Base-by-base conservation (phyloP, 2,888 invertebrate species). In the Epinotia ramella region DNA sequence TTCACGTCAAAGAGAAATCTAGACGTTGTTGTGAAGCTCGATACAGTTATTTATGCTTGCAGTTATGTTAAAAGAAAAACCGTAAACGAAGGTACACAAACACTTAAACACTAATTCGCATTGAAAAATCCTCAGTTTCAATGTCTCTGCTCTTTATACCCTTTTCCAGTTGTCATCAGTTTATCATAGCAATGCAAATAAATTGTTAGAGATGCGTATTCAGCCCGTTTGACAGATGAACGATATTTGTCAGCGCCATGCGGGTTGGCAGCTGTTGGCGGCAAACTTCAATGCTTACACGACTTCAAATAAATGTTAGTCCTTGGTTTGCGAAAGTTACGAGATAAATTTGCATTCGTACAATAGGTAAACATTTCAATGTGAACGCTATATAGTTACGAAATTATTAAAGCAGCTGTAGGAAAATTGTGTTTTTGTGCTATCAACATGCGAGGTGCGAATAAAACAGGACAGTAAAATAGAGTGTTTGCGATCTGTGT, bases 201-300 rank as follows among this genome's bases (percentile, higher is more conserved):
- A 72, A 72, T 57, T 66, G 66, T 44, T 62, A 57, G 67, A 72
- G 71, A 76, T 33, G 76, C 77, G 80, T 77, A 85, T 87, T 87
- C 86, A 84, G 84, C 82, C 80, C 84, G 82, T 88, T 89, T 91
- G 90, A 90, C 87, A 89, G 87, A 91, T 89, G 87, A 84, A 84
- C 83, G 86, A 85, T 88, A 91, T 91, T 90, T 89, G 87, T 91
- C 90, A 90, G 85, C 83, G 87, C 85, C 79, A 83, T 80, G 68
- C 69, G 53, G 16, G 76, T 80, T 80, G 85, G 82, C 85, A 84
- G 83, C 82, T 84, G 86, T 80, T 86, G 85, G 86, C 86, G 87
- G 86, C 85, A 84, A 89, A 88, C 87, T 88, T 89, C 87, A 88
- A 89, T 88, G 84, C 80, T 84, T 80, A 78, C 79, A 77, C 81